Evolutionary conservation across 2,113 vertebrate genomes (phyloP), one percentile per base, ranked within the genome.

Genomic region (Cepphus grylle): DNA sequence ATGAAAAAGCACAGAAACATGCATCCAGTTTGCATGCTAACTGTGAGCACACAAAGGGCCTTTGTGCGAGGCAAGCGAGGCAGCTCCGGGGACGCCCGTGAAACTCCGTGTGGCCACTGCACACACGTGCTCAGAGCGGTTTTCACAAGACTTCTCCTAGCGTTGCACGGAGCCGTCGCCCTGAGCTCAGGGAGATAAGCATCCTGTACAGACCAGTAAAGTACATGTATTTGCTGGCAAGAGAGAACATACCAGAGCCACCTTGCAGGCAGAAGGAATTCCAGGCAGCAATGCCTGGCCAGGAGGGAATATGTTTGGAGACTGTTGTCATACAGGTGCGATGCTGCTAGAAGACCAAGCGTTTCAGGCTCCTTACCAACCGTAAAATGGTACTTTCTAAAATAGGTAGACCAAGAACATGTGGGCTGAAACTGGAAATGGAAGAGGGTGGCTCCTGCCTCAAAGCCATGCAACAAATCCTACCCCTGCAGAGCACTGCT

Each of bases 81-180:
- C 40, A 79, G 58, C 19, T 50, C 56, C n/a, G 20, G 34, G 27
- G 12, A 14, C 1, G 6, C 11, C 30, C 20, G 3, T 0, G 9
- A 56, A 53, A 63, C 23, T 38, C 5, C 0, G 34, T 0, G 1
- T 53, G n/a, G 61, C 81, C 52, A 49, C 70, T 1, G 15, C 50
- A 36, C 45, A 3, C 8, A 2, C 0, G 0, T 10, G 32, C 42
- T 36, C 5, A 22, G 10, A 22, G 2, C 32, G 19, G 29, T 59
- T 63, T 62, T 70, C 52, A 58, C n/a, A 23, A 69, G 62, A 38
- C 38, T 78, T 59, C 70, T 34, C 8, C 1, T 9, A 47, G 74
- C 42, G 82, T 59, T 76, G 38, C 29, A 15, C 1, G 52, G 43
- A 62, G 16, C 58, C 22, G 55, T 15, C 3, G 1, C 15, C 19